These are phyloP conservation scores for Drosophila rhopaloa DNA, from an alignment of 1,140 invertebrate species.

Conservation along the genomic window DNA sequence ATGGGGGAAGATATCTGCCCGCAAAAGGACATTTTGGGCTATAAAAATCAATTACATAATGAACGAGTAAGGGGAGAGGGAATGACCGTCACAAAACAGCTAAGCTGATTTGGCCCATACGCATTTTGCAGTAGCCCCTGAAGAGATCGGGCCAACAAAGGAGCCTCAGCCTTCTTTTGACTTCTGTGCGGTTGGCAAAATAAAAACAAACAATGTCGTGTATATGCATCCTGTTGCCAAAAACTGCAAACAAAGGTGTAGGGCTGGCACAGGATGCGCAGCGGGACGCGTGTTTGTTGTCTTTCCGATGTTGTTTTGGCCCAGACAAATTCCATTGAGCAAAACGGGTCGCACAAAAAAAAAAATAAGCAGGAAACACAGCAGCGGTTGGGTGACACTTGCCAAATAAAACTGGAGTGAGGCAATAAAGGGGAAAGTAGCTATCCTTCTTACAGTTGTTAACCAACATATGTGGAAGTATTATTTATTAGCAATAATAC, in stretches of 20 bases:
- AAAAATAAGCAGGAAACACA: slow-evolving; percentile 12
- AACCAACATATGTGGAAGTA: too few relatives aligned
- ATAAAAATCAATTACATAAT: slow-evolving; percentile 69
- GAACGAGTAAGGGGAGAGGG: slow-evolving; percentile 13
- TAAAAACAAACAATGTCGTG: slow-evolving; percentile 43
- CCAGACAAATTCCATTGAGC: slow-evolving; percentile 47
- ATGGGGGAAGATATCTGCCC: slow-evolving; percentile 12
- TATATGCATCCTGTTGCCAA: slow-evolving; percentile 54
- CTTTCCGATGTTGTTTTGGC: slow-evolving; percentile 4
- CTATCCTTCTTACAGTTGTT: neutral
- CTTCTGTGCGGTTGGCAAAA: slow-evolving; percentile 63
- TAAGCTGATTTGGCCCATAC: slow-evolving; percentile 37
- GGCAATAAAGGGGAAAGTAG: neutral
- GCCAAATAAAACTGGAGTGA: slow-evolving; percentile 8
- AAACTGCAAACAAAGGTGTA: slow-evolving; percentile 48
- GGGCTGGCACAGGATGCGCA: slow-evolving; percentile 46
- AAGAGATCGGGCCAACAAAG: slow-evolving; percentile 32
- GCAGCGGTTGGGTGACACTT: slow-evolving; percentile 17
- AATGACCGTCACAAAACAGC: slow-evolving; percentile 22
- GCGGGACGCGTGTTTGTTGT: slow-evolving; percentile 49
- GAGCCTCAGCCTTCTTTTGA: slow-evolving; percentile 36
- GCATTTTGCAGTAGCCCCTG: slow-evolving; percentile 37
- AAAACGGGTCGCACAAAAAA: slow-evolving; percentile 9
- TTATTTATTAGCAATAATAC: too few relatives aligned
- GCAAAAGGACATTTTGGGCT: slow-evolving; percentile 36